Percentiles rank a stretch among this genome's conserved stretches.
These are phyloP conservation scores for Stenopsyche tienmushanensis DNA, from an alignment of 1,140 invertebrate genomes.

Conservation along the genomic window DNA sequence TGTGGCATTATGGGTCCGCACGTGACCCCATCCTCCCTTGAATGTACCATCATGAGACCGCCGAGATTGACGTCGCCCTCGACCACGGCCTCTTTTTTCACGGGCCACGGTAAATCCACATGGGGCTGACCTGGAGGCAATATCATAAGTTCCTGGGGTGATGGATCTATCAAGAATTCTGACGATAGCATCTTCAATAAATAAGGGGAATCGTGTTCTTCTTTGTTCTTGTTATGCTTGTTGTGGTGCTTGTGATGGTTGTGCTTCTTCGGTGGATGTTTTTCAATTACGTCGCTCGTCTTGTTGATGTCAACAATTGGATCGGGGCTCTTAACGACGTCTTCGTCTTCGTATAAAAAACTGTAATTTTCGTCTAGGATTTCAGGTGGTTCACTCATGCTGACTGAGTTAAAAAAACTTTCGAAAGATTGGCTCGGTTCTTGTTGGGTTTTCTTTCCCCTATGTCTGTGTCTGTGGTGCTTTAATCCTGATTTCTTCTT, in stretches of 20 bases:
- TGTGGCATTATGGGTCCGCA: constrained; percentile 89
- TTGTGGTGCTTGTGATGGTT: constrained; percentile 25
- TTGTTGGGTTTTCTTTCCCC: constrained; percentile 30
- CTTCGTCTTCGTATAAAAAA: constrained; percentile 38
- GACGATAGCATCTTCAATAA: constrained; percentile 24
- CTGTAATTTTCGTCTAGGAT: constrained; percentile 10
- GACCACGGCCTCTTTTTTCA: constrained; percentile 81
- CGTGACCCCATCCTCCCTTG: constrained; percentile 73
- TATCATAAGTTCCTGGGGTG: constrained; percentile 35
- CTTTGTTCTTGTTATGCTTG: constrained; percentile 17
- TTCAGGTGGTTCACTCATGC: constrained; percentile 12
- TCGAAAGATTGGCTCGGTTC: constrained; percentile 30
- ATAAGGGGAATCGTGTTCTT: constrained; percentile 16
- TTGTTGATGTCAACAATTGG: constrained; percentile 13
- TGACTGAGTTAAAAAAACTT: constrained; percentile 32
- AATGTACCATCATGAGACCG: constrained; percentile 93
- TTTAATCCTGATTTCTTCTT: constrained; percentile 33
- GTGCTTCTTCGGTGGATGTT: constrained; percentile 9
- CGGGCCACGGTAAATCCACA: constrained; percentile 66
- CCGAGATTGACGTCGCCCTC: constrained; percentile 84
- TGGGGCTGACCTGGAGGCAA: constrained; percentile 13
- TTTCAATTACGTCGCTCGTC: not conserved
- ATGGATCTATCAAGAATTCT: constrained; percentile 30
- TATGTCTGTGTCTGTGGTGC: constrained; percentile 38
- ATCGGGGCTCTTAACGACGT: constrained; percentile 7